Percentiles rank a stretch among this genome's conserved stretches.
Evolutionary conservation across 1,140 invertebrate genomes (phyloP).

Genomic region (Orchesella cincta): DNA sequence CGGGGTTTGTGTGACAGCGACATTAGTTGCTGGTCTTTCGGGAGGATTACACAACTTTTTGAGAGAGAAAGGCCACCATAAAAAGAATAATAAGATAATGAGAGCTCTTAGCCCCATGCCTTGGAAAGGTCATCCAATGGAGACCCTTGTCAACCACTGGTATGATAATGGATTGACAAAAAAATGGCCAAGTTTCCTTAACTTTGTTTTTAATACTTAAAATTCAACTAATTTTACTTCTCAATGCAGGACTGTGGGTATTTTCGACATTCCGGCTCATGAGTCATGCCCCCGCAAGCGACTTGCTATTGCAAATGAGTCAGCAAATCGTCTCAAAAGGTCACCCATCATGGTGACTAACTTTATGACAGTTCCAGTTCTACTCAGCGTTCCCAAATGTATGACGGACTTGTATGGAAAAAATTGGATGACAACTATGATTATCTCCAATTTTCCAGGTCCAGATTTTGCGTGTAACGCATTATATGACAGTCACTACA

Average conservation of each 20-base stretch:
- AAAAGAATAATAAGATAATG: slow-evolving; percentile 37
- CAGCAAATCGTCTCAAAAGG: slow-evolving; percentile 32
- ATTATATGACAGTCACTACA: slow-evolving; percentile 27
- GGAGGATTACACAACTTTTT: slow-evolving; percentile 43
- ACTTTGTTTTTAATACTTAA: background rate
- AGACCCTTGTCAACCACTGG: slow-evolving; percentile 48
- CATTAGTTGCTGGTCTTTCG: slow-evolving; percentile 38
- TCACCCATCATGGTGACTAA: slow-evolving; percentile 38
- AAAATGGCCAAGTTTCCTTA: no score
- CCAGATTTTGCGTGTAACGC: slow-evolving; percentile 18
- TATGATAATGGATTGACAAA: no score
- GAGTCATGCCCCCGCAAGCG: slow-evolving; percentile 17
- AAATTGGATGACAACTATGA: slow-evolving; percentile 45
- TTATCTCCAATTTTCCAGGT: slow-evolving; percentile 48
- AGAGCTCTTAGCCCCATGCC: slow-evolving; percentile 42
- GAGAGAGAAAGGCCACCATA: slow-evolving; percentile 17
- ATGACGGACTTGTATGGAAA: slow-evolving; percentile 39
- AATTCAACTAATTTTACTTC: no score
- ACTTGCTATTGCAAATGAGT: slow-evolving; percentile 22
- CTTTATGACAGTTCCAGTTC: slow-evolving; percentile 34
- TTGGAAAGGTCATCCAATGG: slow-evolving; percentile 42
- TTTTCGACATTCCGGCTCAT: slow-evolving; percentile 32
- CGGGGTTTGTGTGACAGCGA: slow-evolving; percentile 35
- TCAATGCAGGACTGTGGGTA: slow-evolving; percentile 38
- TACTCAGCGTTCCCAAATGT: slow-evolving; percentile 34